A percentile compares a stretch with the other conserved stretches of the same genome.
These are phyloP conservation scores for Biston stratarius DNA, from an alignment of 2,888 invertebrate genomes.

Conservation along the genomic window DNA sequence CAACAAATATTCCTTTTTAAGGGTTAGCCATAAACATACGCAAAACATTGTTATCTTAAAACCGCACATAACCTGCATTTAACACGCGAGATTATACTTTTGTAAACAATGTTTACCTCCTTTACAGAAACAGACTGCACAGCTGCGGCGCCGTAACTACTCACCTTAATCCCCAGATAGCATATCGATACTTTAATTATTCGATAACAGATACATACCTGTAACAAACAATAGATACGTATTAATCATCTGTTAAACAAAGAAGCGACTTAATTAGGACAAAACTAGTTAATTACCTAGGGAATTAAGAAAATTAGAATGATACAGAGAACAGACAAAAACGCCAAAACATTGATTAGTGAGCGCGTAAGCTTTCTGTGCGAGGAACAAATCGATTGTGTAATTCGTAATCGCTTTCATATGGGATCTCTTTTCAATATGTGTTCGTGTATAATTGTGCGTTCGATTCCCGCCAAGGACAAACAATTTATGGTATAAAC, in stretches of 20 bases:
- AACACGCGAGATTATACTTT: background rate
- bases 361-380: slow-evolving; percentile 20
- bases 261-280: slow-evolving; percentile 22
- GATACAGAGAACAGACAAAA: slow-evolving; percentile 11
- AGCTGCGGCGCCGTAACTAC: slow-evolving; percentile 3
- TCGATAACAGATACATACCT: slow-evolving; percentile 44
- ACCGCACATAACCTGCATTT: background rate
- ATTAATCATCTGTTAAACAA: slow-evolving; percentile 40
- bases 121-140: background rate
- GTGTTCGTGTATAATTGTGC: background rate
- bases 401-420: slow-evolving; percentile 4
- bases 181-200: slow-evolving; percentile 42
- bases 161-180: slow-evolving; percentile 41
- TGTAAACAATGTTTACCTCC: background rate
- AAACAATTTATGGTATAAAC: too few relatives aligned
- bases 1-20: too few relatives aligned
- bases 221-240: slow-evolving; percentile 37
- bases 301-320: slow-evolving; percentile 19
- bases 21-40: background rate
- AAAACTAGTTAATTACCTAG: background rate
- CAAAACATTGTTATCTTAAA: slow-evolving; percentile 8
- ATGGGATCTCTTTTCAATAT: background rate
- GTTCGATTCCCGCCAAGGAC: too few relatives aligned
- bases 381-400: slow-evolving; percentile 16
- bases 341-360: slow-evolving; percentile 22